A percentile compares a stretch with the other conserved stretches of the same genome.
Conservation (phyloP, 2,888 invertebrate genomes). For the Meteorus colon region DNA sequence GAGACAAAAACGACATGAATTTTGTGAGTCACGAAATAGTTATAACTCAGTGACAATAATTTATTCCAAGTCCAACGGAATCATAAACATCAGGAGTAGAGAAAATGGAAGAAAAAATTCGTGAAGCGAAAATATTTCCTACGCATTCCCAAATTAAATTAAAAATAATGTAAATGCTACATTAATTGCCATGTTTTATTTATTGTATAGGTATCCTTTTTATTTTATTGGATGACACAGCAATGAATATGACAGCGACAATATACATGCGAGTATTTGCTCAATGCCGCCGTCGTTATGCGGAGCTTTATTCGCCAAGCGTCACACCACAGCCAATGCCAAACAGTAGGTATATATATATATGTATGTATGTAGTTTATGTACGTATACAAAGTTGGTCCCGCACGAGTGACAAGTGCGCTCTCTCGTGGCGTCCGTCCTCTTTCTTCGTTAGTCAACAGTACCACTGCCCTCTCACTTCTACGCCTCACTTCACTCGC, state of each 20-base stretch:
- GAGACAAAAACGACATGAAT: background rate
- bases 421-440: slow-evolving; percentile 44
- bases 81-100: background rate
- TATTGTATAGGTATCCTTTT: background rate
- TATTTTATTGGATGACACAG: background rate
- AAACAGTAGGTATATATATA: background rate
- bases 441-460: background rate
- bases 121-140: background rate
- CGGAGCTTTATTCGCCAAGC: slow-evolving; percentile 23
- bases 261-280: background rate
- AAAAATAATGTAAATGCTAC: background rate
- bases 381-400: slow-evolving; percentile 16
- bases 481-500: background rate
- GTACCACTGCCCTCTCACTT: background rate
- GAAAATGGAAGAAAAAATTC: background rate
- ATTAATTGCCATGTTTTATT: background rate
- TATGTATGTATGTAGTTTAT: background rate
- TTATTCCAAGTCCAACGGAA: background rate
- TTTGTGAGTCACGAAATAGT: background rate
- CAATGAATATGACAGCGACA: background rate
- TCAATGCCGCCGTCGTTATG: slow-evolving; percentile 19
- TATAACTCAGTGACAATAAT: background rate
- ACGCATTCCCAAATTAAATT: background rate
- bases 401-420: slow-evolving; percentile 54
- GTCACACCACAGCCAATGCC: background rate